A percentile compares a stretch with the other conserved stretches of the same genome.
Evolutionary conservation across 2,888 invertebrate species (phyloP).

Genomic region (Ernsta delagoae): DNA sequence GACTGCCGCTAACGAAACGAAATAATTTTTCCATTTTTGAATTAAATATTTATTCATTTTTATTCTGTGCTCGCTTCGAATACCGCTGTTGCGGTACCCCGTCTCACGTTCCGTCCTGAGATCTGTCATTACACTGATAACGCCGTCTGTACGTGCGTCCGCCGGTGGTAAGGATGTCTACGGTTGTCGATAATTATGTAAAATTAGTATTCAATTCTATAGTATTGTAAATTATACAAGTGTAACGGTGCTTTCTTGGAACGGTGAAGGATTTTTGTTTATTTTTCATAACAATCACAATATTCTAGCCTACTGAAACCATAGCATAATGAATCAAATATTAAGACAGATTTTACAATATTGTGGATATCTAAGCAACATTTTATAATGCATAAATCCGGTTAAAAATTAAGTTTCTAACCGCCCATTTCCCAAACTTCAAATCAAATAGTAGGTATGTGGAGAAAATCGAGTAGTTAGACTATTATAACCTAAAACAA

Average conservation of each 20-base stretch:
- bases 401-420: too few species aligned
- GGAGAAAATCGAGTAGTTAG: too few species aligned
- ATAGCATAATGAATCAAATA: too few species aligned
- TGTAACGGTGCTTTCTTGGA: background rate
- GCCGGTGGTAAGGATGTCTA: slow-evolving; percentile 62
- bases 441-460: too few species aligned
- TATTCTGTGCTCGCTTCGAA: background rate
- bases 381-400: too few species aligned
- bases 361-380: too few species aligned
- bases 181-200: background rate
- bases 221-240: background rate
- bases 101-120: slow-evolving; percentile 70
- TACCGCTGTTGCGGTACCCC: slow-evolving; percentile 43
- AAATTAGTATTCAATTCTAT: background rate
- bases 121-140: slow-evolving; percentile 84
- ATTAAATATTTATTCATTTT: background rate
- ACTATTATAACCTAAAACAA: too few species aligned
- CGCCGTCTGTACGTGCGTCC: slow-evolving; percentile 75
- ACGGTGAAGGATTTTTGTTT: background rate
- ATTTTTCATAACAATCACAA: too few species aligned
- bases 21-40: background rate
- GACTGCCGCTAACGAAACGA: background rate
- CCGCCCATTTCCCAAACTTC: too few species aligned
- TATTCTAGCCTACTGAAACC: too few species aligned
- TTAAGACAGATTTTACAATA: too few species aligned